A percentile compares a stretch with the other conserved stretches of the same genome.
Conservation (phyloP, 2,113 vertebrate genomes). For the Globicephala melas region DNA sequence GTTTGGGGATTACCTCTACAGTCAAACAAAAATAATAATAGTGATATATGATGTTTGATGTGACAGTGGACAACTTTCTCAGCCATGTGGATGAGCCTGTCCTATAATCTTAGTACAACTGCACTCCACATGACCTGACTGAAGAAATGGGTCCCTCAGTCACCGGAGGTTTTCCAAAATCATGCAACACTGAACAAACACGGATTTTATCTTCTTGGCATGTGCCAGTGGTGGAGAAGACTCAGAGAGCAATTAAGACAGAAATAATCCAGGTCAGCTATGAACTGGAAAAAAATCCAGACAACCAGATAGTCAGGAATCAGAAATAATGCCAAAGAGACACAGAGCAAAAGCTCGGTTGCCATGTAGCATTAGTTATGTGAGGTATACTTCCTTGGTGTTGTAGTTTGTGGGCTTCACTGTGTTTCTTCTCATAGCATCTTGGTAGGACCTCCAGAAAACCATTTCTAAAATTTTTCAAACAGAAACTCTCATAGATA, state of each 20-base stretch:
- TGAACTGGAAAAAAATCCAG: background rate
- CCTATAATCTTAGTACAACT: background rate
- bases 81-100: background rate
- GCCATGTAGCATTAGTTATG: fast-evolving
- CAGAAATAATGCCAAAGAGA: background rate
- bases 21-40: background rate
- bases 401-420: background rate
- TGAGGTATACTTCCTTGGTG: background rate
- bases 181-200: background rate
- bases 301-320: background rate
- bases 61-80: background rate
- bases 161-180: background rate
- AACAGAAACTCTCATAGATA: background rate
- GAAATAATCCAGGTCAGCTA: background rate
- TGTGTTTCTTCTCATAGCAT: background rate
- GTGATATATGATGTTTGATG: background rate
- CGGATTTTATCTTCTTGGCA: background rate
- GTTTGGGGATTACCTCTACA: background rate
- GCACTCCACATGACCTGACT: background rate
- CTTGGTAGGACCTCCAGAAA: background rate
- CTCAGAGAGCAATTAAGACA: background rate
- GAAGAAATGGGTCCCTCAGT: background rate
- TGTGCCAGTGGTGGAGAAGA: background rate
- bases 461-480: background rate
- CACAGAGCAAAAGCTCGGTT: background rate